A percentile compares a stretch with the other conserved stretches of the same genome.
Conservation (phyloP, 2,888 invertebrate species). For the Mesorhabditis sp. region DNA sequence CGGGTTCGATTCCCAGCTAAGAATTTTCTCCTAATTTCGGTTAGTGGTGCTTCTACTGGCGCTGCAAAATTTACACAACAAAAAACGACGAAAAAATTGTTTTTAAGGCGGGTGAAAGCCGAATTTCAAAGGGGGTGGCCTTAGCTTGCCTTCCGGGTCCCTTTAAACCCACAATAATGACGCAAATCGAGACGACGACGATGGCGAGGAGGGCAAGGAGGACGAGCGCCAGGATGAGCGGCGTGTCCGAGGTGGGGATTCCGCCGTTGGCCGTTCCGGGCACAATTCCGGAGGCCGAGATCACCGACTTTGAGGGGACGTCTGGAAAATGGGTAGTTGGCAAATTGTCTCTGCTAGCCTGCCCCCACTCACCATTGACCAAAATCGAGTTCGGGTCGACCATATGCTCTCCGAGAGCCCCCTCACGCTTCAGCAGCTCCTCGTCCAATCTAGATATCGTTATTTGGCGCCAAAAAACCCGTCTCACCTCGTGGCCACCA, state of each 20-base stretch:
- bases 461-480: not conserved
- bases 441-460: slow-evolving; percentile 1
- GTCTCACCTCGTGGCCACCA: slow-evolving; percentile 3
- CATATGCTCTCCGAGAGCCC: not conserved
- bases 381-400: not conserved
- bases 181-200: slow-evolving; percentile 6
- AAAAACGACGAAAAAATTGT: no score
- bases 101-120: no score
- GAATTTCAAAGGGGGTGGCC: no score
- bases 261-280: not conserved
- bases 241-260: not conserved
- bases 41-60: no score
- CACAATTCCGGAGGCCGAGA: not conserved
- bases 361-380: not conserved
- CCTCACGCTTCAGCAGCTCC: not conserved
- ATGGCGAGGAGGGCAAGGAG: slow-evolving; percentile 3
- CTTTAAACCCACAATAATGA: not conserved
- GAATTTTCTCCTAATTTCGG: no score
- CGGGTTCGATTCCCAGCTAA: no score
- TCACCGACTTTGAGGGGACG: not conserved
- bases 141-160: no score
- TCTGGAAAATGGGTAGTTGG: not conserved
- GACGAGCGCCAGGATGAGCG: slow-evolving; percentile 2
- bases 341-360: not conserved
- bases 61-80: no score